Percentiles rank a stretch among this genome's conserved stretches.
phyloP scores from a whole-genome alignment of 2,113 vertebrate genomes.

The Potamarius usumacintae region DNA sequence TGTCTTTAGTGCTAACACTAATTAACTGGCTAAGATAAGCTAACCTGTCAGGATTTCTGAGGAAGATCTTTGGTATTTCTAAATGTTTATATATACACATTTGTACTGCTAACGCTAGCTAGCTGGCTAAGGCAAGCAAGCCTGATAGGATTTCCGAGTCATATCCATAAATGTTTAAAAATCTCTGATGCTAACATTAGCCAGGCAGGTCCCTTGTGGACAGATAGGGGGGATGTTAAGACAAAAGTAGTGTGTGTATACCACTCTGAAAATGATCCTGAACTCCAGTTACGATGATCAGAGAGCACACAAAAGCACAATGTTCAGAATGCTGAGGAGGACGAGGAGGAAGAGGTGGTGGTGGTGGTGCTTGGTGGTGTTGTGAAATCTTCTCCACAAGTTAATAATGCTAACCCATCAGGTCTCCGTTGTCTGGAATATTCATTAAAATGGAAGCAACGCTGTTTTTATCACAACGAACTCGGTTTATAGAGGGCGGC shows the following conservation, averaged over 20 bases:
- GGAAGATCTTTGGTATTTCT: not conserved
- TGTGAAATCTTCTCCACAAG: constrained; percentile 7
- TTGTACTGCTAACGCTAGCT: not conserved
- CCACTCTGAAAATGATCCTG: not conserved
- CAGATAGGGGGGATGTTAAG: not conserved
- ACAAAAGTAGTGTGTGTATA: not conserved
- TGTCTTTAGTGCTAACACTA: not conserved
- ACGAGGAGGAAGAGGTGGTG: not conserved
- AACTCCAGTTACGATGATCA: not conserved
- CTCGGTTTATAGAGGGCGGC: not conserved
- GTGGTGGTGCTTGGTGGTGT: not conserved
- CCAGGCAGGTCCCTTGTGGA: not conserved
- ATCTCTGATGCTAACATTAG: not conserved
- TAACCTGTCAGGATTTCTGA: not conserved
- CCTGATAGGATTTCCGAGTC: too few relatives aligned
- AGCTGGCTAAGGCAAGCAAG: not conserved
- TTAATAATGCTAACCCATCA: constrained; percentile 28
- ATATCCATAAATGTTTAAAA: too few relatives aligned
- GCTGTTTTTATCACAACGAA: constrained; percentile 26
- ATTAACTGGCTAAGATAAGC: not conserved
- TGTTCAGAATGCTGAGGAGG: not conserved
- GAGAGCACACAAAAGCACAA: not conserved
- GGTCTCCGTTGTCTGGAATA: not conserved
- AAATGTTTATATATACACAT: not conserved
- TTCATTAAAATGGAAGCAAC: constrained; percentile 33